These are phyloP conservation scores for Acropora tenuis DNA, from an alignment of 64 coral and sea anemone genomes.

Conservation along the genomic window DNA sequence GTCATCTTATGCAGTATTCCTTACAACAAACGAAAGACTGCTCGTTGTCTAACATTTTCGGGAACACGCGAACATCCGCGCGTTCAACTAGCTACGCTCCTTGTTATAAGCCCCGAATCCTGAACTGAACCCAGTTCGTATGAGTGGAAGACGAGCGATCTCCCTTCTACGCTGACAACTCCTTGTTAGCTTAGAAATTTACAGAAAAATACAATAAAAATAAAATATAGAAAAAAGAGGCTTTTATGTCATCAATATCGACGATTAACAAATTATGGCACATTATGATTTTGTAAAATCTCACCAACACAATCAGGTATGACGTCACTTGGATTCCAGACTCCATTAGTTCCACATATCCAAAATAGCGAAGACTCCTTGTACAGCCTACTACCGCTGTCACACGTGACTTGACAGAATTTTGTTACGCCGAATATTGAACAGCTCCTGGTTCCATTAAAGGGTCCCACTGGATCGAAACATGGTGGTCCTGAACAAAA, in stretches of 20 bases:
- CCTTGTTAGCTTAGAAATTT: too few relatives aligned
- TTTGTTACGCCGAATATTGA: neutral
- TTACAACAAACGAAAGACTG: too few relatives aligned
- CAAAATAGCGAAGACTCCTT: neutral
- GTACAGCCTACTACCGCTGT: constrained; percentile 17
- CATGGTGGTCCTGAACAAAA: constrained; percentile 6
- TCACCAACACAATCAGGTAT: constrained; percentile 74
- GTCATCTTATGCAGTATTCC: too few relatives aligned
- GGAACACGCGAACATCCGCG: too few relatives aligned
- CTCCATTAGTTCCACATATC: neutral
- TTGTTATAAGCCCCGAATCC: too few relatives aligned
- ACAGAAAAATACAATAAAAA: too few relatives aligned
- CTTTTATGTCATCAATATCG: neutral
- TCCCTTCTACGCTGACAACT: too few relatives aligned
- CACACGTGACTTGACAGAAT: constrained; percentile 10
- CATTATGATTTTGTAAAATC: neutral
- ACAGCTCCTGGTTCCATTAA: constrained; percentile 20
- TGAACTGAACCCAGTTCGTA: too few relatives aligned
- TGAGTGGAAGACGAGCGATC: too few relatives aligned
- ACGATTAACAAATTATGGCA: neutral
- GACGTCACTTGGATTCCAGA: constrained; percentile 6
- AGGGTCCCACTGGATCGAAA: neutral
- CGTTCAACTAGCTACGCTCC: too few relatives aligned
- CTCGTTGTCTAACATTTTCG: too few relatives aligned
- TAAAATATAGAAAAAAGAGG: too few relatives aligned